Conservation (phyloP, 2,797 vertebrate species). For the Lagocephalus sceleratus region DNA sequence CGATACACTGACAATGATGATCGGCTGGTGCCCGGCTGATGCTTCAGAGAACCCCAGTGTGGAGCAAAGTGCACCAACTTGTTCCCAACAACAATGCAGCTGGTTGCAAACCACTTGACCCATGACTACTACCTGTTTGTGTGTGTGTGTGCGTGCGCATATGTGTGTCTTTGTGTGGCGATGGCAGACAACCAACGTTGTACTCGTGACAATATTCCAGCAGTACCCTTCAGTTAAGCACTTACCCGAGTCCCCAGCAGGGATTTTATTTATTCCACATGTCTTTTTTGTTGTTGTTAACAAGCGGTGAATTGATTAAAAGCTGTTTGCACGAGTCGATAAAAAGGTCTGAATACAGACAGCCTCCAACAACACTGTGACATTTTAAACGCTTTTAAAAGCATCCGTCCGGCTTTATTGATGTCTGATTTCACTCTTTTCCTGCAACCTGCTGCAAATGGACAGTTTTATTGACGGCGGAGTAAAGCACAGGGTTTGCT, state of each 20-base stretch:
- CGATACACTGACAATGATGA: neutral
- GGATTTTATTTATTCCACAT: too few species aligned
- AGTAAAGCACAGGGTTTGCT: too few species aligned
- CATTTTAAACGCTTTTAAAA: slow-evolving; percentile 37
- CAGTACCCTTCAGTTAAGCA: too few species aligned
- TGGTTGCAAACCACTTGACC: slow-evolving; percentile 46
- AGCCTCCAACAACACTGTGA: slow-evolving; percentile 5
- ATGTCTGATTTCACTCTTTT: slow-evolving; percentile 8
- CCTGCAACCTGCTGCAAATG: neutral
- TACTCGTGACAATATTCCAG: too few species aligned
- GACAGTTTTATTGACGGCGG: neutral
- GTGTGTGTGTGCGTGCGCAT: too few species aligned
- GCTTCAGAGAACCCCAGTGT: slow-evolving; percentile 30
- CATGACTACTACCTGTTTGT: slow-evolving; percentile 30
- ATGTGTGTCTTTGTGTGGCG: too few species aligned
- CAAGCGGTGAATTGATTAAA: too few species aligned
- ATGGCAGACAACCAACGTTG: slow-evolving; percentile 4
- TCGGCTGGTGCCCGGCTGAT: slow-evolving; percentile 6
- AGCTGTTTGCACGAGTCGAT: too few species aligned
- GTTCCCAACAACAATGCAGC: slow-evolving; percentile 64
- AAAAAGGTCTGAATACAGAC: neutral
- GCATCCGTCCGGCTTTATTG: slow-evolving; percentile 7
- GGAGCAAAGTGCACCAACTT: slow-evolving; percentile 60
- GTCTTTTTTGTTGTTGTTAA: too few species aligned
- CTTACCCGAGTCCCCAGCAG: too few species aligned